These are phyloP conservation scores for Catostylus mosaicus DNA, from an alignment of 30 jellyfish, hydroid and myxozoan species.

Conservation along the genomic window DNA sequence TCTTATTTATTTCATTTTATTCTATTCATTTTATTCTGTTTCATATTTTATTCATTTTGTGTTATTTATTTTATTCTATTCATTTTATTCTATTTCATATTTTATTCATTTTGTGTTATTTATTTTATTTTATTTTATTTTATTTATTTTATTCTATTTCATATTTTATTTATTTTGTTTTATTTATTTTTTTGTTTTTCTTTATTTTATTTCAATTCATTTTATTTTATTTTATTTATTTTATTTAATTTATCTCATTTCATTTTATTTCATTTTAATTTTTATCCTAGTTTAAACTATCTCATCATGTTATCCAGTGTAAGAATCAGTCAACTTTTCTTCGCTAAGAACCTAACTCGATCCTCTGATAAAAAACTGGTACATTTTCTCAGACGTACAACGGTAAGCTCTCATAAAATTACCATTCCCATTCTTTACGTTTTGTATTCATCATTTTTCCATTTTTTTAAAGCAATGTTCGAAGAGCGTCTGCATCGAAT, in stretches of 20 bases:
- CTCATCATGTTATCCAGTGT: too few species aligned
- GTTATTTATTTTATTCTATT: too few species aligned
- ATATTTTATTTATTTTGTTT: neutral
- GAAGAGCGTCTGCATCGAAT: constrained; percentile 1
- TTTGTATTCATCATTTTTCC: neutral
- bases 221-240: too few species aligned
- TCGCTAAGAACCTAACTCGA: too few species aligned
- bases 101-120: neutral
- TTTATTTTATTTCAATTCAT: neutral
- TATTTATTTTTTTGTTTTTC: neutral
- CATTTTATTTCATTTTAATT: neutral
- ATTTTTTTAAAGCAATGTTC: neutral
- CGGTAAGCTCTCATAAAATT: too few species aligned
- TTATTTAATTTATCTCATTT: neutral
- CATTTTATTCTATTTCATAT: neutral
- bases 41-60: neutral
- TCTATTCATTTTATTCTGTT: too few species aligned
- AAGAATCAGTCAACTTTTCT: too few species aligned
- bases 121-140: neutral
- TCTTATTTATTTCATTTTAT: neutral
- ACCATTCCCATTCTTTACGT: too few species aligned
- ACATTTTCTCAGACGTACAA: too few species aligned
- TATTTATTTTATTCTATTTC: neutral
- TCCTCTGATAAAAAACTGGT: too few species aligned
- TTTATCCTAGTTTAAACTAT: too few species aligned